Base-by-base conservation (phyloP, 2,888 invertebrate species). In the Eremobia ochroleuca region DNA sequence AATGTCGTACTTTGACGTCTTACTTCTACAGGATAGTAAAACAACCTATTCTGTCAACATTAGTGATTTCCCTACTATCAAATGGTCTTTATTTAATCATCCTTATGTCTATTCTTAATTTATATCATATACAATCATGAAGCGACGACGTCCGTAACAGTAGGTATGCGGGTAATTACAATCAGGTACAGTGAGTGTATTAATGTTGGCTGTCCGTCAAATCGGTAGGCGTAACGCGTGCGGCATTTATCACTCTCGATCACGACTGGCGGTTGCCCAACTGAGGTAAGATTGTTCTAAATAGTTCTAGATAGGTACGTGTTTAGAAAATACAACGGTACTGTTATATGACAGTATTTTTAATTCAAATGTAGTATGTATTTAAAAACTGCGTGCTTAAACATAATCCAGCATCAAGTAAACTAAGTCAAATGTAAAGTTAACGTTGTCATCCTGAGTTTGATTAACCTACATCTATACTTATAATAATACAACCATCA, bases 101-200 rank as follows among this genome's bases (percentile, higher is more conserved):
- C n/a, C n/a, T n/a, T n/a, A n/a, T n/a, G n/a, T n/a, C n/a, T n/a
- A n/a, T n/a, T n/a, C n/a, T n/a, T n/a, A n/a, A n/a, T n/a, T n/a
- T n/a, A n/a, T n/a, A n/a, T n/a, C n/a, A n/a, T n/a, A n/a, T n/a
- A n/a, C n/a, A n/a, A n/a, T n/a, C n/a, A n/a, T n/a, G n/a, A n/a
- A n/a, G n/a, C n/a, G n/a, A n/a, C n/a, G n/a, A n/a, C n/a, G n/a
- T n/a, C n/a, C n/a, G n/a, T n/a, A n/a, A n/a, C n/a, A n/a, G n/a
- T n/a, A n/a, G 92, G 91, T 92, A 94, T 94, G 93, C 90, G 81
- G 83, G 90, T 93, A 91, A 92, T 92, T 93, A 90, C 90, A 91
- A 89, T 87, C 90, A 88, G 89, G 89, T 91, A 88, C 86, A 92
- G 90, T 91, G 88, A 92, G 90, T 91, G 89, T 90, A 90, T 88